Conservation (phyloP, 92 coral and sea anemone genomes). For the Bergia sp. region DNA sequence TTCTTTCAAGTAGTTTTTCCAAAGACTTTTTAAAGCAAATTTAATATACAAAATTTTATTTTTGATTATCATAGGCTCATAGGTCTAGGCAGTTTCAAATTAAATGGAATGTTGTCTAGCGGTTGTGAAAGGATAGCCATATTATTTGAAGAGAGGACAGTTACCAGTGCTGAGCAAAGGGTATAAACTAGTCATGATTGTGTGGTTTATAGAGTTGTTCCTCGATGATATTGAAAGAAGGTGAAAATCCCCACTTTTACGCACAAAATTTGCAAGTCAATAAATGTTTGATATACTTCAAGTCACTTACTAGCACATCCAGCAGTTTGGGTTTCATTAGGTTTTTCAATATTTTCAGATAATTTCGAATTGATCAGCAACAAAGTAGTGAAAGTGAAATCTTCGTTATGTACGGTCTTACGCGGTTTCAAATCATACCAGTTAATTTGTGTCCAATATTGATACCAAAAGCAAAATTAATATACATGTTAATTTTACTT, state of each 20-base stretch:
- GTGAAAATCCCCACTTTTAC: not conserved
- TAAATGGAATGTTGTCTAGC: not conserved
- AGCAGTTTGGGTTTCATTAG: not conserved
- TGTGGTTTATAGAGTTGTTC: too few relatives aligned
- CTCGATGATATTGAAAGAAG: not conserved
- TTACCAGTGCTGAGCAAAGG: not conserved
- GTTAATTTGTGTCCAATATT: conserved; percentile 26
- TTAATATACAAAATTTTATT: not conserved
- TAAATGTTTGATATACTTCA: conserved; percentile 9
- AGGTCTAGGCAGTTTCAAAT: not conserved
- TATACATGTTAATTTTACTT: conserved; percentile 36
- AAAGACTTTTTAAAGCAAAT: too few relatives aligned
- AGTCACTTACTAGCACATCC: not conserved
- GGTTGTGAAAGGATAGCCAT: not conserved
- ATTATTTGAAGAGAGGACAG: not conserved
- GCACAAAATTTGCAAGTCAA: not conserved
- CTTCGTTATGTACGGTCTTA: not conserved
- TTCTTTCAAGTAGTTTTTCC: not conserved
- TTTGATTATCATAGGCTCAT: too few relatives aligned
- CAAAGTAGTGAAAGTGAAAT: not conserved
- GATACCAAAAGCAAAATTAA: conserved; percentile 30
- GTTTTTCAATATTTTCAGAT: conserved; percentile 6
- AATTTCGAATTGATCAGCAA: conserved; percentile 3
- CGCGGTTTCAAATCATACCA: conserved; percentile 8
- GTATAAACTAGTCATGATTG: not conserved